Base-by-base conservation (phyloP, 2,113 vertebrate genomes). In the Dinomys branickii region DNA sequence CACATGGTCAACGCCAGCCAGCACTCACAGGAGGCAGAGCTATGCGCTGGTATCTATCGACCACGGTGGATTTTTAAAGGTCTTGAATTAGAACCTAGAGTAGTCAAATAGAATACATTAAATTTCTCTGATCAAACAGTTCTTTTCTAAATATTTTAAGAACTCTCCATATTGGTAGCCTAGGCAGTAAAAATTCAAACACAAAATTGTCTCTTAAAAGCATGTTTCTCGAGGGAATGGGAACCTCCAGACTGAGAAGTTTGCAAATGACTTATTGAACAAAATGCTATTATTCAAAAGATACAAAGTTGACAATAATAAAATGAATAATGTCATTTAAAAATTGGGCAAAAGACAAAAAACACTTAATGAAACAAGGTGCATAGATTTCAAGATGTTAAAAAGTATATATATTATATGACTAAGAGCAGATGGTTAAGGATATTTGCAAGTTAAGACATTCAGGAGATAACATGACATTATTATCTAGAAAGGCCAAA, bases 61-160 rank as follows among this genome's bases (percentile, higher is more conserved):
- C 8, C 26, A 58, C 7, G 83, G 4, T 50, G 10, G 38, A 85
- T 95, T 94, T 94, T 92, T 44, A 92, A 96, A 22, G 35, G 94
- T 93, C 22, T 63, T 78, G 4, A 97, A 56, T 78, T 89, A 93
- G 69, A 94, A 90, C 41, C 22, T 85, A 90, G 11, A 5, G 91
- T 52, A 93, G 63, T 44, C 26, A 97, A 85, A 85, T 59, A 75
- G 35, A 75, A 88, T 77, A 65, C 38, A 82, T 58, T 93, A 35
- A 84, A 17, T 82, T 63, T 94, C 13, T 93, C 78, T 47, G 28
- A 63, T 71, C 78, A 93, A 93, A 58, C 8, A 65, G 82, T 63
- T 94, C n/a, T 80, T 94, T 87, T 77, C 78, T 77, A 77, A 88
- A 94, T 86, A 78, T 85, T 16, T 77, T 88, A 96, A 93, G 12